These are phyloP conservation scores for Sternotherus odoratus DNA, from an alignment of 2,797 vertebrate species.

Conservation along the genomic window DNA sequence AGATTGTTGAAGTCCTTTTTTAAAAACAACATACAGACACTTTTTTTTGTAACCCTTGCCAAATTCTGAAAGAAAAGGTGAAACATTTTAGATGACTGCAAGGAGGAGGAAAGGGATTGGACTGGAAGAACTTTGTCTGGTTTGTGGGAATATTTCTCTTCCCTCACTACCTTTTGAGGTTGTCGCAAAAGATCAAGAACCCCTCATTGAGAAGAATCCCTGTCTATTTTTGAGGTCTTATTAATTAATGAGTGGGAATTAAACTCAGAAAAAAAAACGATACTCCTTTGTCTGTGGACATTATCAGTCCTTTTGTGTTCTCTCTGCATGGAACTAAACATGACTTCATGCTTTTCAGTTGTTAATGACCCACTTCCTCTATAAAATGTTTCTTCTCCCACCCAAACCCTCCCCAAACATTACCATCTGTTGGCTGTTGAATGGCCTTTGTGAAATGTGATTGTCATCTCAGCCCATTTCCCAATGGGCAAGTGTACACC, in stretches of 20 bases:
- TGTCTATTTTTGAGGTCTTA: neutral
- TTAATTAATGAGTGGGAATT: neutral
- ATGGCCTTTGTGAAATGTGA: rapidly evolving
- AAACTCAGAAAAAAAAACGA: neutral
- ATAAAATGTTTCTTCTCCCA: neutral
- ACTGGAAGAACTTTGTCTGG: neutral
- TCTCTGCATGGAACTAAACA: neutral
- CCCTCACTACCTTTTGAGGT: neutral
- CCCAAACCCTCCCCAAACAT: neutral
- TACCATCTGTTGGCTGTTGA: neutral
- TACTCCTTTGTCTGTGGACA: neutral
- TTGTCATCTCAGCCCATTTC: neutral
- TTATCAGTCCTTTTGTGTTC: neutral
- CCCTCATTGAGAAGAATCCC: neutral
- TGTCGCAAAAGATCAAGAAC: neutral
- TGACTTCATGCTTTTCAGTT: neutral
- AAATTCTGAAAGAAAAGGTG: neutral
- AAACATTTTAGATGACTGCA: neutral
- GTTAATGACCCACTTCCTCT: neutral
- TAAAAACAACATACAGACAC: neutral
- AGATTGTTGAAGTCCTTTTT: neutral
- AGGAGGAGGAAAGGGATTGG: neutral
- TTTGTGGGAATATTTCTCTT: neutral
- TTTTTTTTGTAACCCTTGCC: neutral
- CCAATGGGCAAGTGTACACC: neutral